phyloP scores from a whole-genome alignment of 2,888 invertebrate genomes.

The Oxycera nigricornis region DNA sequence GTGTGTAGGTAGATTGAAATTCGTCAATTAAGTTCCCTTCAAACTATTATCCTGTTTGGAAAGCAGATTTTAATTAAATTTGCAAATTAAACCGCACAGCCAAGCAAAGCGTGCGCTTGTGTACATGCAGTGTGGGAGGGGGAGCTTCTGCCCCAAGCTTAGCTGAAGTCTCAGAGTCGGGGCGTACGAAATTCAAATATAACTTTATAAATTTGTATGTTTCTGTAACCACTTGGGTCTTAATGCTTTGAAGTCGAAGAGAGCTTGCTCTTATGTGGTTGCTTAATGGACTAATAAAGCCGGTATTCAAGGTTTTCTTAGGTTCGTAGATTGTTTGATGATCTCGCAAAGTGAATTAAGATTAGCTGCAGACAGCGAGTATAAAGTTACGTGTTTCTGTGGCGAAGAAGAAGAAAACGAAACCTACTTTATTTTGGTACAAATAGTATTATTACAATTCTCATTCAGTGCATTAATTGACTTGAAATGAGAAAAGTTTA shows the following conservation, averaged over 20 bases:
- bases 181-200: constrained; percentile 11
- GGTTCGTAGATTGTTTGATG: constrained; percentile 37
- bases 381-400: background rate
- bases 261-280: constrained; percentile 36
- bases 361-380: constrained; percentile 18
- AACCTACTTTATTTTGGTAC: background rate
- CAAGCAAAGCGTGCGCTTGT: constrained; percentile 20
- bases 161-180: too few relatives aligned
- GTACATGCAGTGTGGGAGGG: constrained; percentile 32
- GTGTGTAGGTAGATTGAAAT: constrained; percentile 49
- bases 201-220: constrained; percentile 32
- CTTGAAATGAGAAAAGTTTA: background rate
- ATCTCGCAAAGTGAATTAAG: constrained; percentile 37
- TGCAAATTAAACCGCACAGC: constrained; percentile 54
- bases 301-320: constrained; percentile 34
- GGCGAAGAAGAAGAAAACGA: background rate
- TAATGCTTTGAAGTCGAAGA: constrained; percentile 34
- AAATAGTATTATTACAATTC: background rate
- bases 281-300: constrained; percentile 39
- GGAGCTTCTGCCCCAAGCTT: constrained; percentile 36
- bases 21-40: constrained; percentile 51
- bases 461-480: background rate
- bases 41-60: constrained; percentile 52
- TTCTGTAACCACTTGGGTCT: constrained; percentile 4
- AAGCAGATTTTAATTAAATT: constrained; percentile 53